These are phyloP conservation scores for Ptychodera flava DNA, from an alignment of 35 echinoderm and acorn worm species.

Conservation along the genomic window DNA sequence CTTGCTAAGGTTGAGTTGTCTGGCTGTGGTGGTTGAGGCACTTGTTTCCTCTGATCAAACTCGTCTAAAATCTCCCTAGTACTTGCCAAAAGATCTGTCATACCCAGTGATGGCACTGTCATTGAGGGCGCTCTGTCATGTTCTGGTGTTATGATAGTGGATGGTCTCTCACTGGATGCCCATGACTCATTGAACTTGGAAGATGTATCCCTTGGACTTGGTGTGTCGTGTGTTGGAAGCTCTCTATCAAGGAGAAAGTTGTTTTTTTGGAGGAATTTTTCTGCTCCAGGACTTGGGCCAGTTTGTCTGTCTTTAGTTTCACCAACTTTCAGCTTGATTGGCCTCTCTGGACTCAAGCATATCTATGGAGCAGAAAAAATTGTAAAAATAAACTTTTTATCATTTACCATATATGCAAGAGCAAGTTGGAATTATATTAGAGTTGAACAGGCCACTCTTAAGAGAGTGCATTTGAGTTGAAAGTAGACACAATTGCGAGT, in stretches of 20 bases:
- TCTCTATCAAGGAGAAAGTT: conserved; percentile 74
- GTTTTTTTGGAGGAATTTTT: conserved; percentile 48
- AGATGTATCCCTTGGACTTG: conserved; percentile 72
- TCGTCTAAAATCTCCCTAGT: not conserved
- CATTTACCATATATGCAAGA: too few species aligned
- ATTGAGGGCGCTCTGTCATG: not conserved
- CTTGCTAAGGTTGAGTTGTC: not conserved
- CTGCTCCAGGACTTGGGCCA: conserved; percentile 52
- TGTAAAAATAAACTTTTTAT: too few species aligned
- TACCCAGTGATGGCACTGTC: not conserved
- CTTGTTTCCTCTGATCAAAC: not conserved
- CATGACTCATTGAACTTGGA: conserved; percentile 97
- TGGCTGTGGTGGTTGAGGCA: not conserved
- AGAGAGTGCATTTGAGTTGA: too few species aligned
- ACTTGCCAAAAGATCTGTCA: not conserved
- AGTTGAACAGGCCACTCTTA: too few species aligned
- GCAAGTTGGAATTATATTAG: too few species aligned
- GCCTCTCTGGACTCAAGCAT: conserved; percentile 46
- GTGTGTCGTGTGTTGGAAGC: conserved; percentile 90
- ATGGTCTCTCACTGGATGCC: conserved; percentile 85
- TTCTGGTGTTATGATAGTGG: conserved; percentile 57
- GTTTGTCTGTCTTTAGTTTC: not conserved
- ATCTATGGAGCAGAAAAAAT: too few species aligned
- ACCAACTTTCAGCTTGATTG: not conserved
- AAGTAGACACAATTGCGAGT: too few species aligned